phyloP scores from a whole-genome alignment of 2,888 invertebrate species.

The Nomada goodeniana region DNA sequence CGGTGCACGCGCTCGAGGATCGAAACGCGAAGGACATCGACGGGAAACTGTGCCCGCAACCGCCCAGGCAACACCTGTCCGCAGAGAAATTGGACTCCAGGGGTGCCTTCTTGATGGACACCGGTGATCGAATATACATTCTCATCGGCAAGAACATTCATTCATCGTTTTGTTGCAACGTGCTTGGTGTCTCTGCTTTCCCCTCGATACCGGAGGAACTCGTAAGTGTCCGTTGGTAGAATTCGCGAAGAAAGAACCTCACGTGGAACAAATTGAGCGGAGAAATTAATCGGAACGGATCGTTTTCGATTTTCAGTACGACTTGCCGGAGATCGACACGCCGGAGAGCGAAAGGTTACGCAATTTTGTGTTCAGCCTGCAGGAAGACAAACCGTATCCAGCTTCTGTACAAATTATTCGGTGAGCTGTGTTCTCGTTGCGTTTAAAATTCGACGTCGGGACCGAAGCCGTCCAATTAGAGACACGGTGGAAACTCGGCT shows the following conservation, averaged over 20 bases:
- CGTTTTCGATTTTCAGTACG: conserved; percentile 85
- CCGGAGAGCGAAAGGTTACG: conserved; percentile 91
- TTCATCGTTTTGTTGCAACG: conserved; percentile 90
- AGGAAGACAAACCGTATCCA: conserved; percentile 93
- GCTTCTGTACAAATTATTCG: conserved; percentile 92
- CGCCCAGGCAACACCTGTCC: conserved; percentile 93
- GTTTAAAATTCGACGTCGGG: neutral
- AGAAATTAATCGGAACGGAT: neutral
- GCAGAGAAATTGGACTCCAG: conserved; percentile 93
- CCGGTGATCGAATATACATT: conserved; percentile 92
- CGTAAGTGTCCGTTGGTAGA: conserved; percentile 77
- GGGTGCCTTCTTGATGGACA: conserved; percentile 97
- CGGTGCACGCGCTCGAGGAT: conserved; percentile 90
- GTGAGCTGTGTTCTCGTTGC: conserved; percentile 84
- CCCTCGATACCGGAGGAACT: conserved; percentile 90
- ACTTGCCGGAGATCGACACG: conserved; percentile 91
- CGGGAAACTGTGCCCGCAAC: conserved; percentile 86
- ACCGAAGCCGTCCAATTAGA: too few relatives aligned
- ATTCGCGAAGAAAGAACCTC: too few relatives aligned
- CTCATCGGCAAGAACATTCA: conserved; percentile 93
- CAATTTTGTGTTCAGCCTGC: conserved; percentile 92
- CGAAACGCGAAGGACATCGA: conserved; percentile 83
- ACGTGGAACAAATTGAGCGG: too few relatives aligned
- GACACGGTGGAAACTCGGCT: too few relatives aligned
- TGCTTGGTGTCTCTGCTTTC: conserved; percentile 91